Percentiles rank a stretch among this genome's conserved stretches.
Evolutionary conservation across 2,113 vertebrate genomes (phyloP).

Genomic region (Pipa parva): DNA sequence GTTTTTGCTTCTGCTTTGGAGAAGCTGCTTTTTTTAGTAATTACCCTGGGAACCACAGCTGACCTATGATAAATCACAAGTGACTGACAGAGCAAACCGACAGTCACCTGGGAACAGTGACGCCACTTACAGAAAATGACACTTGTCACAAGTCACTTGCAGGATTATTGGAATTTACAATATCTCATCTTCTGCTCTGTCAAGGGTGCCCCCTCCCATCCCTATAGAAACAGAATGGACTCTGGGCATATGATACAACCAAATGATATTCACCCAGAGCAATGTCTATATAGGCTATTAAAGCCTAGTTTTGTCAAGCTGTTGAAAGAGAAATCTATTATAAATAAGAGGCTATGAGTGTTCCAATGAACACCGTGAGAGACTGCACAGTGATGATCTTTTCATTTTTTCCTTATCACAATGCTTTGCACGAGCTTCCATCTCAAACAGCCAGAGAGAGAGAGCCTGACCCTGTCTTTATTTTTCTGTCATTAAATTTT

Average conservation of each 20-base stretch:
- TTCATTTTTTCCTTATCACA: constrained; percentile 22
- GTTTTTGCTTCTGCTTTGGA: no score
- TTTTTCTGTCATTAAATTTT: not conserved
- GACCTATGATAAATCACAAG: no score
- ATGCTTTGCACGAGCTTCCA: constrained; percentile 20
- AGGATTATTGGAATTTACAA: not conserved
- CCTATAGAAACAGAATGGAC: not conserved
- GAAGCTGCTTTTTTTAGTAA: not conserved
- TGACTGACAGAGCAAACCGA: no score
- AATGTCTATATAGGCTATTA: not conserved
- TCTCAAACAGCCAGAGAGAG: constrained; percentile 2
- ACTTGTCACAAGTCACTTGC: not conserved
- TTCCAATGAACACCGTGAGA: not conserved
- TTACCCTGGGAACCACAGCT: not conserved
- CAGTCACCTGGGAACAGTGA: not conserved
- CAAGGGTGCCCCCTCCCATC: not conserved
- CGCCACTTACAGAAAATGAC: not conserved
- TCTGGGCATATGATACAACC: no score
- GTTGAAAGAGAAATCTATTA: not conserved
- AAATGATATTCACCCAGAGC: not conserved
- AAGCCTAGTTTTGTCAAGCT: not conserved
- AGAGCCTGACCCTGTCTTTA: constrained; percentile 9
- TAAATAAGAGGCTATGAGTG: not conserved
- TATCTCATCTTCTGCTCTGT: not conserved
- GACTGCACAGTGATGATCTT: constrained; percentile 5